Evolutionary conservation across 2,888 invertebrate genomes (phyloP).

Genomic region (Pristionchus maxplancki): DNA sequence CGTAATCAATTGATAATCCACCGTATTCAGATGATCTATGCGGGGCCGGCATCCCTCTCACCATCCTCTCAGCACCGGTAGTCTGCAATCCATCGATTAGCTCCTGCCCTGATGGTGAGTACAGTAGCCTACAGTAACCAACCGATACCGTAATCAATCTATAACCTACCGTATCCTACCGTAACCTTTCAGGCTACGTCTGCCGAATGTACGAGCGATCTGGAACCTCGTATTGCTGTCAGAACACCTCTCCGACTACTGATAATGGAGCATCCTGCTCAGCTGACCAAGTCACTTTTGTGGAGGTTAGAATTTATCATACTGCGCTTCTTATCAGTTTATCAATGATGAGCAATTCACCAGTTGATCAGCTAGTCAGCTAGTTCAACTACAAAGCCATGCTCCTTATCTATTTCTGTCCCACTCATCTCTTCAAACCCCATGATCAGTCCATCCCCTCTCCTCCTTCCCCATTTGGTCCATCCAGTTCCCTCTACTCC

Average conservation of each 20-base stretch:
- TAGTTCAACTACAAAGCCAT: background rate
- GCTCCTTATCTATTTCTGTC: background rate
- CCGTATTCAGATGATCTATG: slow-evolving; percentile 72
- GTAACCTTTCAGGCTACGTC: slow-evolving; percentile 67
- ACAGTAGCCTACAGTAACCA: background rate
- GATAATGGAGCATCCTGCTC: slow-evolving; percentile 63
- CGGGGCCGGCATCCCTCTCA: slow-evolving; percentile 74
- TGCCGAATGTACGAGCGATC: slow-evolving; percentile 75
- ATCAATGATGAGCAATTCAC: background rate
- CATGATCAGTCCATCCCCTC: background rate
- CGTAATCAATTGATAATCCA: background rate
- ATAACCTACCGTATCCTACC: slow-evolving; percentile 1
- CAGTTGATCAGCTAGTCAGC: too few species aligned
- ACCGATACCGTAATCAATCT: background rate
- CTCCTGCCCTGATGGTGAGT: slow-evolving; percentile 75
- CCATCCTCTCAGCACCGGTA: slow-evolving; percentile 75
- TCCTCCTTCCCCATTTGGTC: background rate
- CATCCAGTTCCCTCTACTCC: slow-evolving; percentile 16
- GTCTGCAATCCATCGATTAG: slow-evolving; percentile 75
- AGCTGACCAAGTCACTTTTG: slow-evolving; percentile 73
- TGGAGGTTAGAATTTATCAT: slow-evolving; percentile 70
- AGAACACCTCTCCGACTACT: slow-evolving; percentile 59
- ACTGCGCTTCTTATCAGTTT: too few species aligned
- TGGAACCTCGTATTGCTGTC: slow-evolving; percentile 76
- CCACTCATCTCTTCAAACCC: background rate